Evolutionary conservation across 92 coral and sea anemone genomes (phyloP), one percentile per base, ranked within the genome.

Genomic region (Phenganax subtilis): DNA sequence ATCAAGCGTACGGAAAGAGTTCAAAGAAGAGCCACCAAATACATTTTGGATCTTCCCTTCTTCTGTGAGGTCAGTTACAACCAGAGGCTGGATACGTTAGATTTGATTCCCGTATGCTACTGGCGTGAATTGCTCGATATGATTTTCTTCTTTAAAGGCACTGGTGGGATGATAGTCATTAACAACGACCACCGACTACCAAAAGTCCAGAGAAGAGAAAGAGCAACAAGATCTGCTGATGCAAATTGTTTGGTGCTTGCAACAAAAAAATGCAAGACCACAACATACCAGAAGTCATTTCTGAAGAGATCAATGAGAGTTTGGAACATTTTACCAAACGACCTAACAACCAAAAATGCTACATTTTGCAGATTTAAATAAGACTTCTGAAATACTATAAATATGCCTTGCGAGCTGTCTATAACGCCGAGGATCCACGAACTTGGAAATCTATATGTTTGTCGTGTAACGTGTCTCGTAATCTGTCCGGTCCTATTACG

Each of bases 371-470:
- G 69, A 57, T 77, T 77, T 20, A 77, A 77, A 44, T 57, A 53
- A 74, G 20, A 25, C 20, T 53, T 57, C 16, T 3, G 27, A 30
- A 67, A 80, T 55, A 55, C 55, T 80, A 65, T 54, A 51, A 66
- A 7, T 80, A 25, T 0, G 77, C 84, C 8, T 52, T 72, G 15
- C 25, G 25, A 20, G 66, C 57, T 14, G 66, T 63, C 17, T 65
- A 80, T 14, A 62, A 80, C 37, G 84, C 55, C 16, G 84, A 80
- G 51, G 66, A 80, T 51, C 84, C 75, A 54, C 17, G 76, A 62
- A 63, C 84, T 2, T 80, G 84, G 84, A 80, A 80, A 57, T 62
- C 75, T 16, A 52, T 80, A 31, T 80, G 84, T 65, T 57, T 72
- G 57, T 64, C 73, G 10, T 81, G 85, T 58, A 81, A 81, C 29